These are phyloP conservation scores for Steinernema carpocapsae DNA, from an alignment of 2,888 invertebrate genomes.

Conservation along the genomic window DNA sequence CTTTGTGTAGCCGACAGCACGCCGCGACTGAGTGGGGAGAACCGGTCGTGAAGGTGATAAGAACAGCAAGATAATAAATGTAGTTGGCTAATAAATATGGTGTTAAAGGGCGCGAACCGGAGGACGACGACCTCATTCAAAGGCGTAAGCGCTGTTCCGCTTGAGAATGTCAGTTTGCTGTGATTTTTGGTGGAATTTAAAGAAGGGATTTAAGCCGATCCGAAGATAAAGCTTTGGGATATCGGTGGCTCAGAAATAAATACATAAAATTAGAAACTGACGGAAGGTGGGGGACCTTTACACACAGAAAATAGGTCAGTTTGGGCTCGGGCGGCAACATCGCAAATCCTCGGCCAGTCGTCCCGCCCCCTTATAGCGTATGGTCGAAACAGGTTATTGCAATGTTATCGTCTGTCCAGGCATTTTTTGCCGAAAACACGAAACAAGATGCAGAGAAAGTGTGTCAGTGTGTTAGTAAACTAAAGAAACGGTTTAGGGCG, in stretches of 20 bases:
- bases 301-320: slow-evolving; percentile 33
- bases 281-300: slow-evolving; percentile 34
- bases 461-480: slow-evolving; percentile 33
- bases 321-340: slow-evolving; percentile 35
- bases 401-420: slow-evolving; percentile 29
- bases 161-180: neutral
- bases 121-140: slow-evolving; percentile 36
- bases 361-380: slow-evolving; percentile 33
- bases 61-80: slow-evolving; percentile 11
- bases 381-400: slow-evolving; percentile 35
- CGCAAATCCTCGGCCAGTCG: slow-evolving; percentile 34
- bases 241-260: slow-evolving; percentile 15
- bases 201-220: slow-evolving; percentile 25
- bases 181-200: slow-evolving; percentile 12
- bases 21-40: slow-evolving; percentile 10
- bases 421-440: slow-evolving; percentile 34
- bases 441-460: slow-evolving; percentile 31
- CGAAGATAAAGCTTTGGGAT: slow-evolving; percentile 26
- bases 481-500: slow-evolving; percentile 55
- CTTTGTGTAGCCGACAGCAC: slow-evolving; percentile 58
- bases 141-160: slow-evolving; percentile 22
- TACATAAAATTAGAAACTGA: slow-evolving; percentile 34
- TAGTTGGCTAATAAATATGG: slow-evolving; percentile 12
- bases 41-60: slow-evolving; percentile 27
- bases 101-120: slow-evolving; percentile 1